Percentiles rank a stretch among this genome's conserved stretches.
Conservation (phyloP, 1,140 invertebrate species). For the Notospermus geniculatus region DNA sequence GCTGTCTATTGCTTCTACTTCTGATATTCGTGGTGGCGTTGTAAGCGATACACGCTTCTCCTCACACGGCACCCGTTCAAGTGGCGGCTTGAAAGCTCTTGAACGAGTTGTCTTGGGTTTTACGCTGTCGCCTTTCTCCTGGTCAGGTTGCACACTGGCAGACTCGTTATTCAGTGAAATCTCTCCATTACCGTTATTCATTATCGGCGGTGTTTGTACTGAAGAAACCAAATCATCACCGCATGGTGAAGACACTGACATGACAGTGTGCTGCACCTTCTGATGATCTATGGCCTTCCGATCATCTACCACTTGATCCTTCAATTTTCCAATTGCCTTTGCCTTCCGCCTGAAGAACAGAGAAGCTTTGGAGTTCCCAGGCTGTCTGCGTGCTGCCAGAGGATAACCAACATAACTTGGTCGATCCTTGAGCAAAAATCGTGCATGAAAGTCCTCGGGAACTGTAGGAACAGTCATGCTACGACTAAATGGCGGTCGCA, state of each 20-base stretch:
- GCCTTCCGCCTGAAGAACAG: slow-evolving; percentile 6
- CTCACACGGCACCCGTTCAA: neutral
- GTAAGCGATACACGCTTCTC: neutral
- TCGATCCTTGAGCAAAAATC: neutral
- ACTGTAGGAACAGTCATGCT: slow-evolving; percentile 8
- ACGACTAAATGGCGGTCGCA: slow-evolving; percentile 4
- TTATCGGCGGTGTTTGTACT: neutral
- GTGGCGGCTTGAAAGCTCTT: neutral
- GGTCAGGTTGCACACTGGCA: slow-evolving; percentile 3
- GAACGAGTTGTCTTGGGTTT: neutral
- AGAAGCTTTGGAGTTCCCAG: neutral
- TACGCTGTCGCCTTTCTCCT: neutral
- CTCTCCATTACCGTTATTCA: neutral
- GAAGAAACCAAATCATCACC: too few species aligned
- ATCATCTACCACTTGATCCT: neutral
- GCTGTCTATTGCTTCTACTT: neutral
- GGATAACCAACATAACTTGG: neutral
- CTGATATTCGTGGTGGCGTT: neutral
- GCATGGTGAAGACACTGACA: neutral
- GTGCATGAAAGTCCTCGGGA: neutral
- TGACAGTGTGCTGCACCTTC: neutral
- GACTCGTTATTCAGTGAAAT: slow-evolving; percentile 1
- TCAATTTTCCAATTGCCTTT: neutral
- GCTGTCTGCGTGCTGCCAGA: neutral
- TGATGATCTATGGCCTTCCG: slow-evolving; percentile 7